Percentiles rank a stretch among this genome's conserved stretches.
Evolutionary conservation across 2,797 vertebrate genomes (phyloP).

Genomic region (Chloroceryle amazona): DNA sequence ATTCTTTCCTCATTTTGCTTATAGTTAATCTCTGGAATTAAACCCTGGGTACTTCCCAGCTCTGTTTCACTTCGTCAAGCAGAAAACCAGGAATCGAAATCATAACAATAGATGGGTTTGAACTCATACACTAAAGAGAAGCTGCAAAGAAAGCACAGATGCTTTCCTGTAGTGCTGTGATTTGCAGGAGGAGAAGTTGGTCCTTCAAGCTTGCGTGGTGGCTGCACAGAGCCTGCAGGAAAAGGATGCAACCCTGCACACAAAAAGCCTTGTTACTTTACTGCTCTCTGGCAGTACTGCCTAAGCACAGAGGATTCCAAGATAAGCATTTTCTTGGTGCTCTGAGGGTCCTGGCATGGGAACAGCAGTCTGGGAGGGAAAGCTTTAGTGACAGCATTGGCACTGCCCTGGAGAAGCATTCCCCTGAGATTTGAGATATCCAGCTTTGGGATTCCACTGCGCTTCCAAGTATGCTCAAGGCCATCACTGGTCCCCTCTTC

Average conservation of each 20-base stretch:
- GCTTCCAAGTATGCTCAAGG: background rate
- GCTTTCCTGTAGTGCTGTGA: background rate
- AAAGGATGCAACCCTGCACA: no score
- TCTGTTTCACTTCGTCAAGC: background rate
- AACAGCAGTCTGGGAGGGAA: no score
- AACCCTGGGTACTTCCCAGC: background rate
- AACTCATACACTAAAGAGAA: background rate
- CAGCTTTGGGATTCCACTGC: background rate
- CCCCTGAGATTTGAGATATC: rapidly evolving
- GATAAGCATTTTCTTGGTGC: no score
- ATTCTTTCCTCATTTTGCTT: background rate
- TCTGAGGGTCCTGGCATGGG: no score
- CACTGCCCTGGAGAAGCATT: no score
- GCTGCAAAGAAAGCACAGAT: background rate
- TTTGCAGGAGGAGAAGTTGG: background rate
- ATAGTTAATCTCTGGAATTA: background rate
- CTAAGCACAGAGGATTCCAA: no score
- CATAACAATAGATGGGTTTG: rapidly evolving
- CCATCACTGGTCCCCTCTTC: background rate
- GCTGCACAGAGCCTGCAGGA: no score
- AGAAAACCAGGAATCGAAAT: background rate
- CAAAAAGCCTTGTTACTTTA: no score
- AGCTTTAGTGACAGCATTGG: no score
- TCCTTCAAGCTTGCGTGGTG: background rate
- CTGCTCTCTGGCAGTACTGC: no score